phyloP scores from a whole-genome alignment of 2,797 vertebrate genomes.

The Staurois parvus region DNA sequence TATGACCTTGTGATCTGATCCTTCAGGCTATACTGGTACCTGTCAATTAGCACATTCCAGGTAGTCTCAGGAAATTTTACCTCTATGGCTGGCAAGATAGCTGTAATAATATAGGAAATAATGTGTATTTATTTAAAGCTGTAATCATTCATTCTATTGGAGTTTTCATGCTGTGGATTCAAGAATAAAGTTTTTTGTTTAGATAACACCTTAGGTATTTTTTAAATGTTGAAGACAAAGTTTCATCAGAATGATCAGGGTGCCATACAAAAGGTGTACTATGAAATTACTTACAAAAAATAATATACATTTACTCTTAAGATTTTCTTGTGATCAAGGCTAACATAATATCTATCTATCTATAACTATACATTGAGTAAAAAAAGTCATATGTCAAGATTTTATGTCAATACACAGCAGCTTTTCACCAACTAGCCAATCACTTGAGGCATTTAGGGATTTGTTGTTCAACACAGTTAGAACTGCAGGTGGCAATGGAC shows the following conservation, averaged over 20 bases:
- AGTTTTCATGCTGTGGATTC: slow-evolving; percentile 1
- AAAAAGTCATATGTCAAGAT: slow-evolving; percentile 6
- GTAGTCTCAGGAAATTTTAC: slow-evolving; percentile 33
- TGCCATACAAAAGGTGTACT: neutral
- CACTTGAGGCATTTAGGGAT: slow-evolving; percentile 26
- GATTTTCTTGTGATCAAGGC: neutral
- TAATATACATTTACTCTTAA: neutral
- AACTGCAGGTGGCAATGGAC: slow-evolving; percentile 36
- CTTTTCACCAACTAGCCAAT: slow-evolving; percentile 21
- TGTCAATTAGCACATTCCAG: slow-evolving; percentile 52
- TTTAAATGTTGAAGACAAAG: neutral
- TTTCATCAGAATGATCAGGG: neutral
- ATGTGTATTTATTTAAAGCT: slow-evolving; percentile 4
- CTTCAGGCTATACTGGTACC: slow-evolving; percentile 50
- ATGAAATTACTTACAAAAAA: neutral
- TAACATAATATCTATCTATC: neutral
- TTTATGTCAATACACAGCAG: slow-evolving; percentile 18
- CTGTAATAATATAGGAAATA: neutral
- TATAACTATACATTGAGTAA: neutral
- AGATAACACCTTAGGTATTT: neutral
- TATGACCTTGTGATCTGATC: slow-evolving; percentile 43
- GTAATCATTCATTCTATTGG: neutral
- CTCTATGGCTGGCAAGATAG: neutral
- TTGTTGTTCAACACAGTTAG: slow-evolving; percentile 19
- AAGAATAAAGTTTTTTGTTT: neutral